phyloP scores from a whole-genome alignment of 2,113 vertebrate species.

The Carlito syrichta region DNA sequence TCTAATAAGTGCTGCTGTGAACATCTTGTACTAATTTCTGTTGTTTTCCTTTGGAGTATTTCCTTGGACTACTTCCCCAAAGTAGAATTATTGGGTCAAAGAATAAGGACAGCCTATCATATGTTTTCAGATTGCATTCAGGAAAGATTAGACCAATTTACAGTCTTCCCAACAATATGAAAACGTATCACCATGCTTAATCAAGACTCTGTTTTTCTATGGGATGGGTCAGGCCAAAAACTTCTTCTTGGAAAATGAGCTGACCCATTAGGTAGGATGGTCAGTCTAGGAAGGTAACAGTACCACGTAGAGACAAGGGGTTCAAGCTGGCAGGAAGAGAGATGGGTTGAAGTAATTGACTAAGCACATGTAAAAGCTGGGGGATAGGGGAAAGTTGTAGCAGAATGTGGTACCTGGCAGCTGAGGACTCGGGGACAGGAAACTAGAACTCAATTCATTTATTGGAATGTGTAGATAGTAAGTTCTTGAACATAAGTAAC shows the following conservation, averaged over 20 bases:
- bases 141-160: background rate
- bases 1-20: background rate
- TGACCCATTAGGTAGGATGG: background rate
- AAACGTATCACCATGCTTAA: slow-evolving; percentile 2
- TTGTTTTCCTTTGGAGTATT: slow-evolving; percentile 24
- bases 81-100: background rate
- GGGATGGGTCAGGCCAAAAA: background rate
- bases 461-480: background rate
- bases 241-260: background rate
- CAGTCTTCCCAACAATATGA: background rate
- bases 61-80: background rate
- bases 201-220: background rate
- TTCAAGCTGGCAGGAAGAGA: background rate
- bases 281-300: background rate
- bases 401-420: background rate
- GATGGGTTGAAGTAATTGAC: background rate
- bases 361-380: background rate
- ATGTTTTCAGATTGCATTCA: background rate
- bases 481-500: background rate
- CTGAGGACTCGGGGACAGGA: background rate
- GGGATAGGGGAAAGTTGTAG: background rate
- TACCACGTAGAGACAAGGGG: background rate
- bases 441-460: slow-evolving; percentile 34
- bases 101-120: background rate
- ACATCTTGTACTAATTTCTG: background rate